Percentiles rank a stretch among this genome's conserved stretches.
These are phyloP conservation scores for Heliconius charithonia DNA, from an alignment of 2,888 invertebrate genomes.

Conservation along the genomic window DNA sequence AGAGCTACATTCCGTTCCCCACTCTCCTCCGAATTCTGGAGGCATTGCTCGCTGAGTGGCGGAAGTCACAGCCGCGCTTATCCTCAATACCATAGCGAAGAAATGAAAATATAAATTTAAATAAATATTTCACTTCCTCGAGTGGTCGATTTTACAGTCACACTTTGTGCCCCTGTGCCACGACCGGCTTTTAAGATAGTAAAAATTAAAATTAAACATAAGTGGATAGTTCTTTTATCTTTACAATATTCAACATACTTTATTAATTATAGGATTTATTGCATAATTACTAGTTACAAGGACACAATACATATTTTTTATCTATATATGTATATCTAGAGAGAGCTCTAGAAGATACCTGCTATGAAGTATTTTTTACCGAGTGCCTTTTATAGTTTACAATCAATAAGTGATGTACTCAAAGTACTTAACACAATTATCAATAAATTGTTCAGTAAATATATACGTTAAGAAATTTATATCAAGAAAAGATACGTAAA, in stretches of 20 bases:
- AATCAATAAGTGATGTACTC: not conserved
- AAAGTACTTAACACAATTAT: not conserved
- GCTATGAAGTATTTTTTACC: not conserved
- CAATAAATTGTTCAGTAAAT: not conserved
- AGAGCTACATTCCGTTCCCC: too few species aligned
- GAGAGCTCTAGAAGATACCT: not conserved
- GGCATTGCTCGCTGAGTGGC: too few species aligned
- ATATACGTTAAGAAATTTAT: not conserved
- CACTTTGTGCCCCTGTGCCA: too few species aligned
- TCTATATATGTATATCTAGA: not conserved
- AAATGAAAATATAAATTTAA: too few species aligned
- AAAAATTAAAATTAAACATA: too few species aligned
- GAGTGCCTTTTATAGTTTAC: not conserved
- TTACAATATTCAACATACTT: not conserved
- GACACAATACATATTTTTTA: not conserved
- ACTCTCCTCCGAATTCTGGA: too few species aligned
- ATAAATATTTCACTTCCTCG: too few species aligned
- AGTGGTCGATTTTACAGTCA: too few species aligned
- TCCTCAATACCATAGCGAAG: too few species aligned
- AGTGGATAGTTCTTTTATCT: not conserved
- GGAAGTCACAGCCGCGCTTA: too few species aligned
- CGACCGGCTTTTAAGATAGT: too few species aligned
- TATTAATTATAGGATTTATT: not conserved
- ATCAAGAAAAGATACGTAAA: not conserved
- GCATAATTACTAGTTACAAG: not conserved